Evolutionary conservation across 1,140 invertebrate species (phyloP), one percentile per base, ranked within the genome.

Genomic region (Neoseiulus cucumeris): DNA sequence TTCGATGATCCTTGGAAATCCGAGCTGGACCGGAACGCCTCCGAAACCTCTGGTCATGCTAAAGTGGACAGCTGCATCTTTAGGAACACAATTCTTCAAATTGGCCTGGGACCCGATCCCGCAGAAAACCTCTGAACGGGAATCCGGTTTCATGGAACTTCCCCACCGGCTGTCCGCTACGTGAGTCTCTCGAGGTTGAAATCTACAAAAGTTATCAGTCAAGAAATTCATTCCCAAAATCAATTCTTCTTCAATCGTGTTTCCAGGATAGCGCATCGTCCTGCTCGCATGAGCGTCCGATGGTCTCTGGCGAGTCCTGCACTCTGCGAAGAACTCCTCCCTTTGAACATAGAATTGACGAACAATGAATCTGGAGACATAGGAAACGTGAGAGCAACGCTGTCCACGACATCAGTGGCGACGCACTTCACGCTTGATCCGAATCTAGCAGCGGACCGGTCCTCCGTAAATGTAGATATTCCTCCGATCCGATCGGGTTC

Each of bases 321-420:
- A 7, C 67, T 74, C 30, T 65, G 70, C 6, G 70, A 71, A 66
- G 72, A 73, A 64, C 71, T 70, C 70, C 68, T 72, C 30, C 69
- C 68, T n/a, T 64, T 73, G 0, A 39, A 42, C 2, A 44, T 73
- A 14, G 28, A 65, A 1, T 66, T 71, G 47, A 69, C 64, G 0
- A 73, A 73, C 55, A 65, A 28, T 7, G 72, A 73, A 64, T 42
- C 65, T 6, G 39, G 42, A 25, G 47, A 67, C 7, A 68, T 68
- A 14, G 65, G 67, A 5, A 66, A 66, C 29, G 59, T 71, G 17
- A 18, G 22, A 9, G 25, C 33, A 2, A 59, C 51, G 1, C 17
- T 59, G 5, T 20, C 22, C 33, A 59, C 51, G 17, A 25, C 51
- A 17, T 39, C 33, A 59, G 25, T 2, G 14, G 14, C n/a, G 22